phyloP scores from a whole-genome alignment of 2,113 vertebrate species.

The Apteryx owenii region DNA sequence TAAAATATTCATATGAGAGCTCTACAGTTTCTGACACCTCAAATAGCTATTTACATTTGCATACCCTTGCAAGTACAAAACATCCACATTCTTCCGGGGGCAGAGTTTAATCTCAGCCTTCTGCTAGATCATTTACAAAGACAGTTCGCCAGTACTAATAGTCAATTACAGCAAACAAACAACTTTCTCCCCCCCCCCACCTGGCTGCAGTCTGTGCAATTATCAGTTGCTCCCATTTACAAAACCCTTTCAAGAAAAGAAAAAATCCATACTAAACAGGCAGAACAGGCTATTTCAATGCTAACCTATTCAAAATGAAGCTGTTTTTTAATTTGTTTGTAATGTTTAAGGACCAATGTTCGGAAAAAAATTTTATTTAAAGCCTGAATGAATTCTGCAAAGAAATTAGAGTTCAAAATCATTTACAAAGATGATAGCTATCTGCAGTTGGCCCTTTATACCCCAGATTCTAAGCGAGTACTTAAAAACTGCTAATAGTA shows the following conservation, averaged over 20 bases:
- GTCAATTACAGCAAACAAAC: not conserved
- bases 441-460: not conserved
- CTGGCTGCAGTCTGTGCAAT: not conserved
- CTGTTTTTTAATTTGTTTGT: not conserved
- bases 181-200: not conserved
- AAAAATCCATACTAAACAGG: not conserved
- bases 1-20: not conserved
- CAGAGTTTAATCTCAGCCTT: slow-evolving; percentile 19
- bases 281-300: not conserved
- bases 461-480: not conserved
- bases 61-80: slow-evolving; percentile 22
- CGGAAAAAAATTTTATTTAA: not conserved
- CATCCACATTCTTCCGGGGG: not conserved
- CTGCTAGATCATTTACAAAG: not conserved
- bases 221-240: not conserved
- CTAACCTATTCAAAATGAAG: rapidly evolving
- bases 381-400: not conserved
- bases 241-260: not conserved
- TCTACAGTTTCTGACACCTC: not conserved
- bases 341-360: not conserved
- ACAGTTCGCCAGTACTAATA: not conserved
- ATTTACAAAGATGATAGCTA: rapidly evolving
- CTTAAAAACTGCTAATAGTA: not conserved
- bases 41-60: slow-evolving; percentile 10
- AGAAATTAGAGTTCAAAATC: not conserved